Evolutionary conservation across 2,797 vertebrate genomes (phyloP).

Genomic region (Channallabes apus): DNA sequence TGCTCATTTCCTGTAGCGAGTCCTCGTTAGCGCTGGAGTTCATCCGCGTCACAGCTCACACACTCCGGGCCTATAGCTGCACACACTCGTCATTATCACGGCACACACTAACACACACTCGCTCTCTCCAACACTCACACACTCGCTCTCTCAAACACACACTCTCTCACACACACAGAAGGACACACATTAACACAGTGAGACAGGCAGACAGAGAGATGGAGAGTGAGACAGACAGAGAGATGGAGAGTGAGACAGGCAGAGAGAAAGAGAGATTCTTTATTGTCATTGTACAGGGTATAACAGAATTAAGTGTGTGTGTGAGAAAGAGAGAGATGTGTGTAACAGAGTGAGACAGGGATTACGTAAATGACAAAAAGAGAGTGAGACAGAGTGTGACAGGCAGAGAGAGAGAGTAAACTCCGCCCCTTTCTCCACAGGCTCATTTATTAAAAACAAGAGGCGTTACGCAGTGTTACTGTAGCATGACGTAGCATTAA

Average conservation of each 20-base stretch:
- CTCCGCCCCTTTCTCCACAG: not conserved
- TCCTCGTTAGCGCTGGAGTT: slow-evolving; percentile 16
- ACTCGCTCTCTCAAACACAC: too few relatives aligned
- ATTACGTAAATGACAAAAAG: not conserved
- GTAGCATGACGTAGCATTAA: not conserved
- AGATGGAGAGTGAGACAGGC: not conserved
- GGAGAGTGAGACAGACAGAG: not conserved
- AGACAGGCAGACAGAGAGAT: not conserved
- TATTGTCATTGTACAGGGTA: too few relatives aligned
- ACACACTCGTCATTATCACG: not conserved
- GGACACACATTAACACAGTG: not conserved
- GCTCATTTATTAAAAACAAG: not conserved
- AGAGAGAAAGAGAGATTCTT: not conserved
- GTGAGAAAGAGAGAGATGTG: not conserved
- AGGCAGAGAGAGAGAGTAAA: not conserved
- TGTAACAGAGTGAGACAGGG: not conserved
- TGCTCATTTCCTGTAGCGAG: slow-evolving; percentile 21
- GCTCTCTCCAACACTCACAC: not conserved
- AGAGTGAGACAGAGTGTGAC: not conserved
- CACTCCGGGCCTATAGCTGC: not conserved
- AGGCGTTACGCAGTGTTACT: not conserved
- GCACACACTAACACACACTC: not conserved
- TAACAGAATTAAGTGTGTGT: too few relatives aligned
- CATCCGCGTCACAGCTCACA: not conserved
- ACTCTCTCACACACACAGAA: too few relatives aligned